Percentiles rank a stretch among this genome's conserved stretches.
Conservation (phyloP, 2,888 invertebrate genomes). For the Blastobasis adustella region DNA sequence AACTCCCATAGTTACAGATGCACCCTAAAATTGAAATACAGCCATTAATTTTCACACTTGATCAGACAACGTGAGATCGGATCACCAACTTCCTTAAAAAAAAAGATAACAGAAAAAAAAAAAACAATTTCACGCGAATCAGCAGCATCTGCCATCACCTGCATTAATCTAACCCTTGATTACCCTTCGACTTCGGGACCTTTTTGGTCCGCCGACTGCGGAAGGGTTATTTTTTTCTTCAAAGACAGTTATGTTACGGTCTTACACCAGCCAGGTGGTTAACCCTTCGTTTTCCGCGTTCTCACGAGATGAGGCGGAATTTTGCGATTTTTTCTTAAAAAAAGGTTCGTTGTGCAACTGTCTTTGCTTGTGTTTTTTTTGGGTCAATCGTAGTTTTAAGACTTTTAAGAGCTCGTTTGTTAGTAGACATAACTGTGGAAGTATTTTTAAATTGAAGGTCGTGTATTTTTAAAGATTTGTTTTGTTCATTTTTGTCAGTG, state of each 20-base stretch:
- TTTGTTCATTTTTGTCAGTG: too few relatives aligned
- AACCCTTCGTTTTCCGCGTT: constrained; percentile 46
- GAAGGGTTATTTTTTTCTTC: constrained; percentile 58
- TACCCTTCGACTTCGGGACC: constrained; percentile 41
- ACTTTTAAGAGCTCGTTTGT: too few relatives aligned
- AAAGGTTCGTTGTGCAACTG: constrained; percentile 44
- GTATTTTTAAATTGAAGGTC: too few relatives aligned
- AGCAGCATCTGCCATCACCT: constrained; percentile 68
- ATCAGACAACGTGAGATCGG: constrained; percentile 52
- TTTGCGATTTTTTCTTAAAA: constrained; percentile 29
- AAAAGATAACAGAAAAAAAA: constrained; percentile 6
- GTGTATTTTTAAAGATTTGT: too few relatives aligned
- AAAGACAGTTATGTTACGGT: constrained; percentile 61
- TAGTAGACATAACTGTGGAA: too few relatives aligned
- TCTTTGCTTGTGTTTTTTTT: constrained; percentile 23
- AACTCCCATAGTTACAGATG: too few relatives aligned
- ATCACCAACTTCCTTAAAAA: constrained; percentile 27
- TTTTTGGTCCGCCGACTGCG: constrained; percentile 46
- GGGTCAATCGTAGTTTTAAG: too few relatives aligned
- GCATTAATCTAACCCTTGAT: constrained; percentile 53
- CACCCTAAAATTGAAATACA: constrained; percentile 29
- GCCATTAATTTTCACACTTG: constrained; percentile 66
- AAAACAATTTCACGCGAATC: constrained; percentile 69
- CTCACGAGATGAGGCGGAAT: constrained; percentile 56
- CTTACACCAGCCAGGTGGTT: constrained; percentile 40